Evolutionary conservation across 2,888 invertebrate genomes (phyloP).

Genomic region (Thecocarcelia acutangulata): DNA sequence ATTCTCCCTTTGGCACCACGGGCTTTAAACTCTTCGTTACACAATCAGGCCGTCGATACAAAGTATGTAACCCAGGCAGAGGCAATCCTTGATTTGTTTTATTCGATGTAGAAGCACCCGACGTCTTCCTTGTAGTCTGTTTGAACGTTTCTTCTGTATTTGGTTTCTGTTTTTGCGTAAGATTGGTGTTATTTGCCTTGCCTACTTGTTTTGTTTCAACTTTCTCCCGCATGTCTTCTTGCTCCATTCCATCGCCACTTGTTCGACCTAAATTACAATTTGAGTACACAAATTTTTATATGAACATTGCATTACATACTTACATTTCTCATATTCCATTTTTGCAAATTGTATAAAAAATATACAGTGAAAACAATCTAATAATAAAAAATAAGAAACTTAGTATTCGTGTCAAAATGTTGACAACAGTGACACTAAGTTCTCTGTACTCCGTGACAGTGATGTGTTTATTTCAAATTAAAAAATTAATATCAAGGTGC

Average conservation of each 20-base stretch:
- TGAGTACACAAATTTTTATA: background rate
- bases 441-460: no score
- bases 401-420: conserved; percentile 50
- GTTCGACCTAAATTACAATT: conserved; percentile 81
- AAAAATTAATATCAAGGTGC: no score
- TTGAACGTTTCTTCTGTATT: background rate
- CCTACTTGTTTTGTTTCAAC: conserved; percentile 70
- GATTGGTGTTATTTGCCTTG: conserved; percentile 2
- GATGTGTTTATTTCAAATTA: no score
- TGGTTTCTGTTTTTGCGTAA: background rate
- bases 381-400: conserved; percentile 13
- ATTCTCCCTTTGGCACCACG: conserved; percentile 83
- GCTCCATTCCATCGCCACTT: conserved; percentile 91
- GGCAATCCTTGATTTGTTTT: conserved; percentile 69
- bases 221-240: conserved; percentile 77
- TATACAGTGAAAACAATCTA: conserved; percentile 9
- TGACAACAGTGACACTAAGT: no score
- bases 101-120: conserved; percentile 48
- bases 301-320: background rate
- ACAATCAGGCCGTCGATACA: conserved; percentile 76
- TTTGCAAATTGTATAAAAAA: conserved; percentile 3
- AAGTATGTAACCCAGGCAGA: conserved; percentile 76
- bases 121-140: conserved; percentile 59
- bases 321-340: conserved; percentile 62
- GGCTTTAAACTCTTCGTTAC: conserved; percentile 80